These are phyloP conservation scores for Hermaeophaga mercurialis DNA, from an alignment of 2,888 invertebrate species.

Conservation along the genomic window DNA sequence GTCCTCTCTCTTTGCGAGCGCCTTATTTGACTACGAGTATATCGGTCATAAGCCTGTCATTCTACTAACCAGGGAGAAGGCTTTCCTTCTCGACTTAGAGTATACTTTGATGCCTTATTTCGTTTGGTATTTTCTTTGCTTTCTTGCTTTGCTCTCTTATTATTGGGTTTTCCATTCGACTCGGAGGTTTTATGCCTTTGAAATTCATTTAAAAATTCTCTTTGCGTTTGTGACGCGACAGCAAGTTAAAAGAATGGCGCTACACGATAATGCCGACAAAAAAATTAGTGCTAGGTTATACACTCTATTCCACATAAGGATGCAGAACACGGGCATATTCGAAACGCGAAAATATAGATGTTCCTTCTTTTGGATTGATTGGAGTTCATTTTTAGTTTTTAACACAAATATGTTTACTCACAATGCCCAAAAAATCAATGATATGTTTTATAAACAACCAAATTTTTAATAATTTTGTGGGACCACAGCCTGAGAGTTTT, in stretches of 20 bases:
- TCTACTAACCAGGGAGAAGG: slow-evolving; percentile 43
- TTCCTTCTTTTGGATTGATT: no score
- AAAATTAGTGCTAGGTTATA: no score
- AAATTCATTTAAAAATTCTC: slow-evolving; percentile 20
- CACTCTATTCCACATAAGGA: no score
- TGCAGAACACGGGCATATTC: no score
- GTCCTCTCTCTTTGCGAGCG: slow-evolving; percentile 40
- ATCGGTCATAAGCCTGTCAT: slow-evolving; percentile 53
- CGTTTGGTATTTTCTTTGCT: slow-evolving; percentile 24
- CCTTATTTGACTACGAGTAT: slow-evolving; percentile 52
- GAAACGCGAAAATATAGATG: no score
- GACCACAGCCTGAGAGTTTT: no score
- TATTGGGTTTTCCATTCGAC: slow-evolving; percentile 35
- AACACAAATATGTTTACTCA: no score
- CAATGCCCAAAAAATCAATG: no score
- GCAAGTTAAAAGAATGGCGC: slow-evolving; percentile 15
- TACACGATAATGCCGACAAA: no score
- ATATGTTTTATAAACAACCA: no score
- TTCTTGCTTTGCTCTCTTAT: slow-evolving; percentile 34
- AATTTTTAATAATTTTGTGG: no score
- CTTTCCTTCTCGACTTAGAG: slow-evolving; percentile 36
- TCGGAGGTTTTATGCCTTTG: slow-evolving; percentile 26
- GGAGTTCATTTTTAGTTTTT: no score
- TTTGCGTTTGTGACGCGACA: slow-evolving; percentile 17
- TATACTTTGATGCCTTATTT: slow-evolving; percentile 42